Evolutionary conservation across 2,113 vertebrate genomes (phyloP).

Genomic region (Oxygymnocypris stewartii): DNA sequence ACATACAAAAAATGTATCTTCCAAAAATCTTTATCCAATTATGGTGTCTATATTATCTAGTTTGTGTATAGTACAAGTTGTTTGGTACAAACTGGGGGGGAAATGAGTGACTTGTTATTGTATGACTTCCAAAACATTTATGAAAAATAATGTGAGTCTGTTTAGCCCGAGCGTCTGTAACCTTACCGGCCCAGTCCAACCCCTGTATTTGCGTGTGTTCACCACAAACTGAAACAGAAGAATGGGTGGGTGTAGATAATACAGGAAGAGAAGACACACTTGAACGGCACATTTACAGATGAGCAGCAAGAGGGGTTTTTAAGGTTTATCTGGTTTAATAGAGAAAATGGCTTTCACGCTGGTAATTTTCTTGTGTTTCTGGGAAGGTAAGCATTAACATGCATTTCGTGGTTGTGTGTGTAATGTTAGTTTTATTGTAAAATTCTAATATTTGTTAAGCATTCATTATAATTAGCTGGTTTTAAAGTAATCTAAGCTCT

Average conservation of each 20-base stretch:
- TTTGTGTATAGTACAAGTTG: no score
- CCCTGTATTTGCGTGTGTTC: neutral
- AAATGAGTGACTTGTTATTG: no score
- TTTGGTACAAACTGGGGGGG: no score
- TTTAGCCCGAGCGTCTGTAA: no score
- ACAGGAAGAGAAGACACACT: neutral
- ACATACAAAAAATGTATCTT: no score
- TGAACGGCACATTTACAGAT: neutral
- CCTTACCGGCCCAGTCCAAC: neutral
- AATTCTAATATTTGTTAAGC: conserved; percentile 3
- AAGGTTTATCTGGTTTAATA: neutral
- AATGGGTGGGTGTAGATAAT: conserved; percentile 18
- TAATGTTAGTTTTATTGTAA: neutral
- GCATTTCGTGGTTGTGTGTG: no score
- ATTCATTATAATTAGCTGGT: neutral
- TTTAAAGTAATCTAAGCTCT: neutral
- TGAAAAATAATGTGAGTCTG: no score
- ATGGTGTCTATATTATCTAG: no score
- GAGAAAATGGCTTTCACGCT: conserved; percentile 31
- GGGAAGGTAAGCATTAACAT: conserved; percentile 70
- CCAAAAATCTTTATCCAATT: no score
- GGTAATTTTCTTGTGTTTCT: conserved; percentile 17
- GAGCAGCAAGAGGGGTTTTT: neutral
- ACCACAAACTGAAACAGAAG: conserved; percentile 4
- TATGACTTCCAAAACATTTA: no score